These are phyloP conservation scores for Falco peregrinus DNA, from an alignment of 2,797 vertebrate species.

Conservation along the genomic window DNA sequence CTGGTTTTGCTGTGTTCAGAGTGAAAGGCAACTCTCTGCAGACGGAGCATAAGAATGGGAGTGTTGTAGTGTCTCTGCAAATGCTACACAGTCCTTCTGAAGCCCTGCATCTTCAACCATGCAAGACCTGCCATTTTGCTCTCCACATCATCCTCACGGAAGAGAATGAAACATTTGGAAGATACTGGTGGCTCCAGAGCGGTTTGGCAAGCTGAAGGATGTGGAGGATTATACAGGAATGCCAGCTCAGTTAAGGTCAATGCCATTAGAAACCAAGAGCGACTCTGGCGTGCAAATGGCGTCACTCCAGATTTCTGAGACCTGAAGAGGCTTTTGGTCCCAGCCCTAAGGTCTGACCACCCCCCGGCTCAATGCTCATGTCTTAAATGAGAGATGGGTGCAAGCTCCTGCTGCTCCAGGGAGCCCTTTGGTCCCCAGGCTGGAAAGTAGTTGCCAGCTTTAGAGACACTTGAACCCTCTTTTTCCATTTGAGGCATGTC, in stretches of 20 bases:
- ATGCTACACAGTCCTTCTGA: neutral
- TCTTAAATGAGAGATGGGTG: neutral
- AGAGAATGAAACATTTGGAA: neutral
- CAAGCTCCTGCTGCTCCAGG: neutral
- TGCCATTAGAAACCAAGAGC: neutral
- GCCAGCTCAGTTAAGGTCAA: neutral
- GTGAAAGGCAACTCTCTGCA: conserved; percentile 50
- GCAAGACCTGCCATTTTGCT: neutral
- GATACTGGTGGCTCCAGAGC: neutral
- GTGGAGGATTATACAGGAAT: neutral
- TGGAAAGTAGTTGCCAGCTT: neutral
- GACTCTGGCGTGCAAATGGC: neutral
- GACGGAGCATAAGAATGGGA: conserved; percentile 34
- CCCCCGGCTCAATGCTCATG: no score
- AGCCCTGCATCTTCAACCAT: neutral
- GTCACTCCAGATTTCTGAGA: neutral
- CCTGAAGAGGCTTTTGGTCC: neutral
- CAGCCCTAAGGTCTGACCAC: neutral
- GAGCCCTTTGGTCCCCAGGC: neutral
- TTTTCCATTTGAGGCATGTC: neutral
- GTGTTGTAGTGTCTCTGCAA: neutral
- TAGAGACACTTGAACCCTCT: neutral
- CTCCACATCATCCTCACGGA: neutral
- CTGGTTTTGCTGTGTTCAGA: conserved; percentile 3
- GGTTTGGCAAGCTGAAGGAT: neutral